These are phyloP conservation scores for Zoanthus gigantus DNA, from an alignment of 92 coral and sea anemone species.

Conservation along the genomic window DNA sequence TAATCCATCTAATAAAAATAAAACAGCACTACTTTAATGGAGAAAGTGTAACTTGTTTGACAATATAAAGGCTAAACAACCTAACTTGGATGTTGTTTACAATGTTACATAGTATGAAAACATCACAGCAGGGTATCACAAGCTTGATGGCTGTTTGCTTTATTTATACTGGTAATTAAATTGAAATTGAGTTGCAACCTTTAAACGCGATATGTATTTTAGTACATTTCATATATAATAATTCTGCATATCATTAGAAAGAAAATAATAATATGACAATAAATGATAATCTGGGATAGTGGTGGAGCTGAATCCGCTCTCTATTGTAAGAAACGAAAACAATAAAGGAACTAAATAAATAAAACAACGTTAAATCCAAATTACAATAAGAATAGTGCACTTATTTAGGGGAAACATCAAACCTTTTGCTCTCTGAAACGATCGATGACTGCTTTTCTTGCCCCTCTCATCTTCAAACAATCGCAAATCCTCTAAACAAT, in stretches of 20 bases:
- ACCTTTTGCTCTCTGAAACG: conserved; percentile 9
- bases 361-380: conserved; percentile 5
- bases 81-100: conserved; percentile 19
- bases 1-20: conserved; percentile 49
- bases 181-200: conserved; percentile 7
- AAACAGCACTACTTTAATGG: conserved; percentile 7
- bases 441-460: conserved; percentile 4
- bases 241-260: conserved; percentile 5
- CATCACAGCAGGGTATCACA: conserved; percentile 22
- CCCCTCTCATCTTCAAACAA: conserved; percentile 9
- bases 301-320: conserved; percentile 7
- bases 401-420: conserved; percentile 6
- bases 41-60: conserved; percentile 6
- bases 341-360: conserved; percentile 4
- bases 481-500: conserved; percentile 7
- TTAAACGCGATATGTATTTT: not conserved
- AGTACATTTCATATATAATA: conserved; percentile 4
- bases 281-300: not conserved
- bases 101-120: conserved; percentile 23
- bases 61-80: conserved; percentile 47
- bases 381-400: conserved; percentile 1
- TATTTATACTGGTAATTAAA: conserved; percentile 6
- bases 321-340: conserved; percentile 6
- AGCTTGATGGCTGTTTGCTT: conserved; percentile 27
- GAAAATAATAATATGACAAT: conserved; percentile 2